phyloP scores from a whole-genome alignment of 2,888 invertebrate species.

The Nudaria mundana region DNA sequence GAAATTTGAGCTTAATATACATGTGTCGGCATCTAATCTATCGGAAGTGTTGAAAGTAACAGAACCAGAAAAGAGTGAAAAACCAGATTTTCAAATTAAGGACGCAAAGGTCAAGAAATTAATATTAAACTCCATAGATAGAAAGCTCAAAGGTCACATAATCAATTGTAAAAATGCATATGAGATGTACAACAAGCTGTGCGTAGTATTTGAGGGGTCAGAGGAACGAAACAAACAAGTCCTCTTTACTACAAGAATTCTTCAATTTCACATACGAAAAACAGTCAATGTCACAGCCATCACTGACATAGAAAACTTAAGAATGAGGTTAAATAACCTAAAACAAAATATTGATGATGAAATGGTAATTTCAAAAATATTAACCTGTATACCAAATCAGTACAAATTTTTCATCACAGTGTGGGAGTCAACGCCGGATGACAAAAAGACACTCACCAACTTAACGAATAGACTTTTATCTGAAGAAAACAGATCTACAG shows the following conservation, averaged over 20 bases:
- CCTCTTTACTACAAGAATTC: background rate
- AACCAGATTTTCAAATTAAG: no score
- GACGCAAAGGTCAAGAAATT: no score
- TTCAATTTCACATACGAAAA: background rate
- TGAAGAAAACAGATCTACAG: background rate
- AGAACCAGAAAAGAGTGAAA: no score
- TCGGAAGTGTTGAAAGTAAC: no score
- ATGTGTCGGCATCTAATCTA: no score
- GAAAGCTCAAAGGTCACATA: no score
- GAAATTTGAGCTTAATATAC: no score
- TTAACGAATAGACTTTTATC: background rate
- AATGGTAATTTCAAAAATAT: background rate
- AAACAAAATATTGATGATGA: background rate
- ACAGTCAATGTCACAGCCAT: background rate
- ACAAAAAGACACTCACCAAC: background rate
- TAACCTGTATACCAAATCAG: background rate
- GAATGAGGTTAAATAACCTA: background rate
- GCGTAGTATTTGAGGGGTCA: background rate
- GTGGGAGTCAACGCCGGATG: background rate
- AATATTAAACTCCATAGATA: no score
- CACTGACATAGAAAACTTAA: background rate
- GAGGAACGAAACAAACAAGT: background rate
- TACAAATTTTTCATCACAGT: background rate
- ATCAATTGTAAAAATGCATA: no score
- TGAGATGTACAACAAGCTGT: no score